Evolutionary conservation across 2,888 invertebrate species (phyloP), one percentile per base, ranked within the genome.

Genomic region (Microdon myrmicae): DNA sequence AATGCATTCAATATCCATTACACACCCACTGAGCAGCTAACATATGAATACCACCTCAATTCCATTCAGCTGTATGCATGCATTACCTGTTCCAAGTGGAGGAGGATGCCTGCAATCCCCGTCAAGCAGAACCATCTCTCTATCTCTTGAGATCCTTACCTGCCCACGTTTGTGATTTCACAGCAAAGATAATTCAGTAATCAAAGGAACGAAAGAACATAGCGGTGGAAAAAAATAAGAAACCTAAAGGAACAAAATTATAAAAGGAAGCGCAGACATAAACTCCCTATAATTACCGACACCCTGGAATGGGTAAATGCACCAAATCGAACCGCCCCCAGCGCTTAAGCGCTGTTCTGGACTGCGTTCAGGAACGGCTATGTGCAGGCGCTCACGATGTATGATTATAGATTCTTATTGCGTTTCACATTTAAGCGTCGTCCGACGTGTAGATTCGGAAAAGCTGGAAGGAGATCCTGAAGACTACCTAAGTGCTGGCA

Each of bases 271-370:
- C 73, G 73, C 76, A 77, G 77, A 76, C 77, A 75, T 76, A 76
- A 78, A 78, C 73, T 75, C 77, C 77, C 78, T 77, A 76, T 78
- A 77, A 77, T 77, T 77, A 78, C 75, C 75, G 73, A 77, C 77
- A 77, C 77, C 78, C 77, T 74, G 77, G 74, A 76, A 73, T 73
- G 69, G 73, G 73, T 75, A 75, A 75, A 77, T 75, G 77, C 77
- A 75, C 73, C 75, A 76, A 74, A 76, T 75, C 72, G 77, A 73
- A 72, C 75, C 76, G 76, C 75, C 76, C 77, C 68, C 71, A 68
- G 73, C 75, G 34, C 59, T 59, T 59, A 54, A 58, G 59, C 43
- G 53, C 31, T 53, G 51, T 28, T 20, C 28, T 31, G 22, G 22
- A 5, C 5, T 5, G 6, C 5, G 8, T 22, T 22, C 8, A 5